Base-by-base conservation (phyloP, 2,888 invertebrate species). In the Apotomis capreana region DNA sequence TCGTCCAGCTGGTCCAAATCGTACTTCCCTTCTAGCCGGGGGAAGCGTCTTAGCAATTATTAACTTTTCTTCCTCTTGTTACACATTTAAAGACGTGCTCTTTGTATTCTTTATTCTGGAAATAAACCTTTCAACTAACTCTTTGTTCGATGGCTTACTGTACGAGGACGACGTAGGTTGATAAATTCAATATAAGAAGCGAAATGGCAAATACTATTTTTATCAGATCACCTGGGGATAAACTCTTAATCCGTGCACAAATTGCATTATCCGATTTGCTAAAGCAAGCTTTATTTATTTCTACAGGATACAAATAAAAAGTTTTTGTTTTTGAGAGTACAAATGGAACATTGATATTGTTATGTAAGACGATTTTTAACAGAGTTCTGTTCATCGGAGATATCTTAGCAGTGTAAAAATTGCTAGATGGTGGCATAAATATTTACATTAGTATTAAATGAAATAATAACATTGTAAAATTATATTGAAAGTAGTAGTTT, bases 31-130 rank as follows among this genome's bases (percentile, higher is more conserved):
- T 40, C 40, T 36, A 9, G 15, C 10, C 54, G 52, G 40, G 40
- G 40, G 9, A 40, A 63, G 54, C 52, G 12, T 52, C 26, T 52
- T 5, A 40, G 36, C 54, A 63, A 63, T 54, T 63, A 63, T 63
- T 63, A 40, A 52, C 36, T 13, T 52, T 8, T 26, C 49, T 12
- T 52, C 6, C 13, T n/a, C 44, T 52, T 52, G 13, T 37, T n/a
- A 5, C 13, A 40, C 3, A 13, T 54, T 52, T 13, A 49, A 10
- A 49, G 49, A 8, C 63, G 8, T 52, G 37, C 37, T 54, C 10
- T 63, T 52, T 54, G 10, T 52, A 10, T 15, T 54, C 12, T 52
- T 52, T 40, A 40, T 40, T 63, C n/a, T 52, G 12, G 46, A 4
- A 60, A 49, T 3, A 0, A 49, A 6, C 5, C 10, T 5, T 46